Conservation (phyloP, 2,888 invertebrate species). For the Volucella inanis region DNA sequence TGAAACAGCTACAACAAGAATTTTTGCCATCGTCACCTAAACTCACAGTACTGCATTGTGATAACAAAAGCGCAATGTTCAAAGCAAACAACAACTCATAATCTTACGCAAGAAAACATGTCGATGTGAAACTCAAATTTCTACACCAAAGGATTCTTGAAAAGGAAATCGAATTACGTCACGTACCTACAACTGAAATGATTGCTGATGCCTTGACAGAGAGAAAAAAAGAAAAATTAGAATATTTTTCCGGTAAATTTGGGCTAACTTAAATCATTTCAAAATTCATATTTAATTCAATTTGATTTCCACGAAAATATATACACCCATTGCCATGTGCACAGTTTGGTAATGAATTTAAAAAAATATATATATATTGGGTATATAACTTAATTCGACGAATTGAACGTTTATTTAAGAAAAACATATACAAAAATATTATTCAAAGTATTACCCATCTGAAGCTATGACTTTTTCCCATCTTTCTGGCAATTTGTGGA, state of each 20-base stretch:
- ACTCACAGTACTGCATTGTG: slow-evolving; percentile 36
- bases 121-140: slow-evolving; percentile 61
- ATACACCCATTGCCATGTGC: neutral
- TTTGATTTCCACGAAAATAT: slow-evolving; percentile 2
- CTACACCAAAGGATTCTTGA: slow-evolving; percentile 30
- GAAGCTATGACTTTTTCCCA: no score
- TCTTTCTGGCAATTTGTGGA: no score
- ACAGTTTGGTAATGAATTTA: no score
- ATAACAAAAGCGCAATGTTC: slow-evolving; percentile 53
- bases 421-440: no score
- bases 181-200: no score
- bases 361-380: no score
- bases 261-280: neutral
- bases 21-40: slow-evolving; percentile 38
- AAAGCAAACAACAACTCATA: slow-evolving; percentile 48
- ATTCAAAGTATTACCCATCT: no score
- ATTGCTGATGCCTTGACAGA: slow-evolving; percentile 17
- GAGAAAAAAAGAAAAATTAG: neutral
- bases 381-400: no score
- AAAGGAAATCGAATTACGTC: slow-evolving; percentile 13
- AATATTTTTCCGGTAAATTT: slow-evolving; percentile 8
- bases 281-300: neutral
- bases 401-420: no score
- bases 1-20: slow-evolving; percentile 26
- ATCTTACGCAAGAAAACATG: slow-evolving; percentile 48